Conservation (phyloP, 2,888 invertebrate species). For the Drosophila borborema region DNA sequence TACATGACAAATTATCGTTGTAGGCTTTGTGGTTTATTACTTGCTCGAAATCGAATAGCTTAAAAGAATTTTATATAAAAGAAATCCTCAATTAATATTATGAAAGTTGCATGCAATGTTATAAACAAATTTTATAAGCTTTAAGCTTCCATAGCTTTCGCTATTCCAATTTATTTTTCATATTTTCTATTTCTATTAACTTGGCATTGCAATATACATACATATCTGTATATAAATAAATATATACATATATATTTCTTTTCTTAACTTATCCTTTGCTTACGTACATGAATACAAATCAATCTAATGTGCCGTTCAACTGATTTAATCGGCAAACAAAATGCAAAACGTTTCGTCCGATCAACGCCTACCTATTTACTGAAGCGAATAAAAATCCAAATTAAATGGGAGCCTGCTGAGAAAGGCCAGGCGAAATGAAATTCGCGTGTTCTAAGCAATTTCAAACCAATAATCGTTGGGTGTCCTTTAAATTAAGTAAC, state of each 20-base stretch:
- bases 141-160: neutral
- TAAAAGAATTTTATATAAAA: neutral
- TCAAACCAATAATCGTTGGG: constrained; percentile 78
- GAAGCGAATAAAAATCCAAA: constrained; percentile 47
- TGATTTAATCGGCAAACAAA: constrained; percentile 32
- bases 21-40: too few relatives aligned
- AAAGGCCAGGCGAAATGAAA: constrained; percentile 46
- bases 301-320: constrained; percentile 1
- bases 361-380: constrained; percentile 76
- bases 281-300: neutral
- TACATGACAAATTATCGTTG: neutral
- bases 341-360: constrained; percentile 60
- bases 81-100: neutral
- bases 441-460: constrained; percentile 80
- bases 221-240: neutral
- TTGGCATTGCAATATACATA: neutral
- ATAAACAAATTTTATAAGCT: too few relatives aligned
- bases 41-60: neutral
- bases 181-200: too few relatives aligned
- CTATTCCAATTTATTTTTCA: too few relatives aligned
- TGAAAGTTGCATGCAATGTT: too few relatives aligned
- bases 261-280: too few relatives aligned
- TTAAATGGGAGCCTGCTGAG: constrained; percentile 25
- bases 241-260: neutral
- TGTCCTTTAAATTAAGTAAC: constrained; percentile 81